phyloP scores from a whole-genome alignment of 2,888 invertebrate genomes.

The Linnaemya tessellans region DNA sequence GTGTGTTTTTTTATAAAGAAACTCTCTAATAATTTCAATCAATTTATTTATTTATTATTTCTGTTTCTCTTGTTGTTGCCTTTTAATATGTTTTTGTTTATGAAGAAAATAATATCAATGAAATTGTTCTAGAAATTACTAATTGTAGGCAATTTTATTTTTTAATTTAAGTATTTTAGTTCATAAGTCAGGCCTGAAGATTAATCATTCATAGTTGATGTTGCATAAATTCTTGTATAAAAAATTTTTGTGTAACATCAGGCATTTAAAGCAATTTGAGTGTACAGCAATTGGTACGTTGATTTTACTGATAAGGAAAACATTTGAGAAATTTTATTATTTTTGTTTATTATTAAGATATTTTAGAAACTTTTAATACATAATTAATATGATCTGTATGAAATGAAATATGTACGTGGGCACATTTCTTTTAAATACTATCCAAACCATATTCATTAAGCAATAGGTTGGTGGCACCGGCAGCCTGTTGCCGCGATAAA shows the following conservation, averaged over 20 bases:
- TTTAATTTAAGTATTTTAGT: slow-evolving; percentile 8
- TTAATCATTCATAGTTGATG: slow-evolving; percentile 20
- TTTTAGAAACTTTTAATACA: neutral
- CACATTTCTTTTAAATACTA: slow-evolving; percentile 70
- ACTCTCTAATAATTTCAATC: slow-evolving; percentile 36
- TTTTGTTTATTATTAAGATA: neutral
- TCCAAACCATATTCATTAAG: slow-evolving; percentile 79
- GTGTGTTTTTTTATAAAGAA: slow-evolving; percentile 1
- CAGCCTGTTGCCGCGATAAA: slow-evolving; percentile 76
- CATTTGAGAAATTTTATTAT: neutral
- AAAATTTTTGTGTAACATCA: neutral
- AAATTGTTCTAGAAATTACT: slow-evolving; percentile 65
- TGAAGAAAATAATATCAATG: slow-evolving; percentile 37
- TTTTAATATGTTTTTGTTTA: neutral
- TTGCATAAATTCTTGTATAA: neutral
- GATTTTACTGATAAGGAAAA: neutral
- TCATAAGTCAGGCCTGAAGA: slow-evolving; percentile 23
- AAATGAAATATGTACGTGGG: too few species aligned
- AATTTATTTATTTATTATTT: slow-evolving; percentile 20
- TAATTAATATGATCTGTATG: neutral
- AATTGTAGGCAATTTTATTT: slow-evolving; percentile 24
- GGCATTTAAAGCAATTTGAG: neutral
- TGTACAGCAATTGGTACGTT: neutral
- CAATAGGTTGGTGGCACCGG: slow-evolving; percentile 73
- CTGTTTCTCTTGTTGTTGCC: neutral